Conservation (phyloP, 2,113 vertebrate species). For the Hemibates koningsi region DNA sequence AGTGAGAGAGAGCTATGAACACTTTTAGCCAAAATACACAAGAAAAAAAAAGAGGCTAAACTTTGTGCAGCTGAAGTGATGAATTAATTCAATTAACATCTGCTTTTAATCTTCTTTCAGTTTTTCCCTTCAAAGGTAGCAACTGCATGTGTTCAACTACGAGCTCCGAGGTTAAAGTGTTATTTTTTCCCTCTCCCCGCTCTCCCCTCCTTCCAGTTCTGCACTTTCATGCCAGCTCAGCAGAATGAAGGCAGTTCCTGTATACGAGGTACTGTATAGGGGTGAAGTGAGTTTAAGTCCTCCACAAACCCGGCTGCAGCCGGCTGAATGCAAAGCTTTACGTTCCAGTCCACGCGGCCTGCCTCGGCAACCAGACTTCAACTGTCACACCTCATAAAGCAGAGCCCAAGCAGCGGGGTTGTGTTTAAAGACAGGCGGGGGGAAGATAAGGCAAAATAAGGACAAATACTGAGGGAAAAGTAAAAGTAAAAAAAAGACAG, state of each 20-base stretch:
- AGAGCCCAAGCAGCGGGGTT: conserved; percentile 22
- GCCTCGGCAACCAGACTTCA: conserved; percentile 45
- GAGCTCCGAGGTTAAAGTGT: neutral
- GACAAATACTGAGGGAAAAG: conserved; percentile 49
- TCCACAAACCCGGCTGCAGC: conserved; percentile 36
- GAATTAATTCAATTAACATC: neutral
- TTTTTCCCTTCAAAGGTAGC: neutral
- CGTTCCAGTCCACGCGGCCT: conserved; percentile 34
- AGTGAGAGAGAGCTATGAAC: neutral
- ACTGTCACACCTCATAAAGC: conserved; percentile 67
- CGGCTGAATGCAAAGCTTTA: conserved; percentile 57
- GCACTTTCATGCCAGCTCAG: conserved; percentile 82
- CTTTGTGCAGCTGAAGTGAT: neutral
- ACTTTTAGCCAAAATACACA: neutral
- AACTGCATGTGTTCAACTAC: conserved; percentile 12
- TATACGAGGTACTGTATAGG: conserved; percentile 34
- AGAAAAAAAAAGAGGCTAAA: neutral
- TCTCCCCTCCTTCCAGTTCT: conserved; percentile 49
- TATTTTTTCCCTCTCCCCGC: neutral
- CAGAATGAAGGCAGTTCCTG: conserved; percentile 66
- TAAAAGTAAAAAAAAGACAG: conserved; percentile 12
- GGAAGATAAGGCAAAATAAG: conserved; percentile 52
- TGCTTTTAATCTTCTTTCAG: neutral
- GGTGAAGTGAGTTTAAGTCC: conserved; percentile 48
- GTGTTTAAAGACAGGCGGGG: conserved; percentile 25